Evolutionary conservation across 2,888 invertebrate genomes (phyloP).

Genomic region (Athrips mouffetella): DNA sequence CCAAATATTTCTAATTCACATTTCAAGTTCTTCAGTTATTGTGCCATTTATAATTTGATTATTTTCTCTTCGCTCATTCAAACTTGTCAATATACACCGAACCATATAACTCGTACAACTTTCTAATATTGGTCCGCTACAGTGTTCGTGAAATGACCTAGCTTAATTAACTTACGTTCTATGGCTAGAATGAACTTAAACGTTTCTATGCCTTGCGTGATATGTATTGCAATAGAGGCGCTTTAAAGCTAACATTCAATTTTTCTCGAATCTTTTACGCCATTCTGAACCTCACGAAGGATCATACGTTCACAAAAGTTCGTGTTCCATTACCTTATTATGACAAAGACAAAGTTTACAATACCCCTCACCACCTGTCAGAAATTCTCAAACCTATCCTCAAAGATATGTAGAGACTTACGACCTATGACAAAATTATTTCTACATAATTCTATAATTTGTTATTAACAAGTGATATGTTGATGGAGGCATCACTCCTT

Average conservation of each 20-base stretch:
- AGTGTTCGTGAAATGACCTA: slow-evolving; percentile 72
- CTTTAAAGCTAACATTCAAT: slow-evolving; percentile 61
- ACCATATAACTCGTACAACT: slow-evolving; percentile 72
- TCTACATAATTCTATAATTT: slow-evolving; percentile 69
- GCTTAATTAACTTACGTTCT: slow-evolving; percentile 57
- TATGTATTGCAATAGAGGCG: slow-evolving; percentile 76
- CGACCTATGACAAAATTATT: slow-evolving; percentile 64
- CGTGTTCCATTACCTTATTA: slow-evolving; percentile 31
- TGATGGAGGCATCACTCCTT: slow-evolving; percentile 70
- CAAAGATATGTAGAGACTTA: slow-evolving; percentile 68
- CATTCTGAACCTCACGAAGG: slow-evolving; percentile 35
- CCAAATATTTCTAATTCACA: background rate
- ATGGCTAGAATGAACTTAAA: slow-evolving; percentile 70
- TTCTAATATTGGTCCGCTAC: slow-evolving; percentile 79
- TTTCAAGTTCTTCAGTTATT: background rate
- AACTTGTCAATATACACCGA: slow-evolving; percentile 31
- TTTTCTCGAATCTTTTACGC: slow-evolving; percentile 38
- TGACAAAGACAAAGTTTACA: slow-evolving; percentile 43
- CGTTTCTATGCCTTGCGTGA: slow-evolving; percentile 74
- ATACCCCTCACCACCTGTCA: slow-evolving; percentile 38
- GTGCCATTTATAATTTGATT: background rate
- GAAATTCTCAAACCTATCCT: slow-evolving; percentile 42
- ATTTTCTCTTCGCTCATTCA: background rate
- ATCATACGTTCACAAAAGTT: slow-evolving; percentile 25
- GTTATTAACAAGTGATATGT: slow-evolving; percentile 78